These are phyloP conservation scores for Scaptodrosophila latifasciaeformis DNA, from an alignment of 2,888 invertebrate genomes.

Conservation along the genomic window DNA sequence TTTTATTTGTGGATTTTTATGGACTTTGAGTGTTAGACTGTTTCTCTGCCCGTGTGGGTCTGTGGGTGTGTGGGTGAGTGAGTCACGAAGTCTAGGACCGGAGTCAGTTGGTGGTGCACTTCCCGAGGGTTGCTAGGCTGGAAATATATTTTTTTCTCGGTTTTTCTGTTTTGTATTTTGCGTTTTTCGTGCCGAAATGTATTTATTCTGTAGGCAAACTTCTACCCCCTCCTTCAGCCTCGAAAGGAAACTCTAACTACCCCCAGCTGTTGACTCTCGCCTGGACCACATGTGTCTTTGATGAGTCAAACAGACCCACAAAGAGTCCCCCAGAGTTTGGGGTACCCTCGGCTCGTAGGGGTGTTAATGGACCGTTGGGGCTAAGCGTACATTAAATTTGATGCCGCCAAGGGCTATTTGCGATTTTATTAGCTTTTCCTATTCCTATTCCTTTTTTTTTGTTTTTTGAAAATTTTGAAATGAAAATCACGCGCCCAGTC, in stretches of 20 bases:
- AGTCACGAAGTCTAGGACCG: constrained; percentile 1
- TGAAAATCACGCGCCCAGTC: too few species aligned
- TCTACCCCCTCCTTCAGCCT: too few species aligned
- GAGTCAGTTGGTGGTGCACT: constrained; percentile 3
- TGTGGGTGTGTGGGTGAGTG: constrained; percentile 6
- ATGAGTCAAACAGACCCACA: constrained; percentile 44
- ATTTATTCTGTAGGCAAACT: too few species aligned
- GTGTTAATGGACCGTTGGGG: too few species aligned
- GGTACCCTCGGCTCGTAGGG: neutral
- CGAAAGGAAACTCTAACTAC: neutral
- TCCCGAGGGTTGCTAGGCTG: constrained; percentile 2
- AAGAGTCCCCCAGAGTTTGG: constrained; percentile 7
- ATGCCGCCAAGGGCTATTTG: neutral
- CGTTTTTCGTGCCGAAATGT: neutral
- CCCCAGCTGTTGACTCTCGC: constrained; percentile 2
- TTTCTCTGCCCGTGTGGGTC: constrained; percentile 17
- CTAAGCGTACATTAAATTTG: constrained; percentile 21
- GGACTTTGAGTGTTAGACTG: constrained; percentile 42
- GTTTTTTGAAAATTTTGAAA: too few species aligned
- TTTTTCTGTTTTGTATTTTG: neutral
- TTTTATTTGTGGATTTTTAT: constrained; percentile 68
- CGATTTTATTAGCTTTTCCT: too few species aligned
- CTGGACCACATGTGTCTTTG: constrained; percentile 59
- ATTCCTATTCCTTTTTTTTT: too few species aligned
- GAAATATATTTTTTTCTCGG: neutral